phyloP scores from a whole-genome alignment of 2,797 vertebrate genomes.

The Eurystomus glaucurus region DNA sequence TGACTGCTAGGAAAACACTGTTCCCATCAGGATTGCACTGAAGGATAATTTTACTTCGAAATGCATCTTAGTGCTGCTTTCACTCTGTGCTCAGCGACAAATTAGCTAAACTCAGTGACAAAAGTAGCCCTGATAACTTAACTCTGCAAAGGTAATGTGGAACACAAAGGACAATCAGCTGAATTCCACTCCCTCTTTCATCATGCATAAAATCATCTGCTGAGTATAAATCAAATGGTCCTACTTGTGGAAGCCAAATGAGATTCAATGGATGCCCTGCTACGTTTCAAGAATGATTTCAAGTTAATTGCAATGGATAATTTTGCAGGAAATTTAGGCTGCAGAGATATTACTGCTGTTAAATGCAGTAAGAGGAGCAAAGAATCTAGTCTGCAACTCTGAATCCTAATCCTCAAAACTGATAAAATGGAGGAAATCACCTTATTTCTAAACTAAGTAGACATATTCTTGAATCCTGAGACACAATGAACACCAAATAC shows the following conservation, averaged over 20 bases:
- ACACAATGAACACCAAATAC: neutral
- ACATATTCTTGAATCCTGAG: neutral
- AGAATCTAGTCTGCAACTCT: neutral
- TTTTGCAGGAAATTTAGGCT: neutral
- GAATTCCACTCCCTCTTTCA: conserved; percentile 4
- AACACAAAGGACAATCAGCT: neutral
- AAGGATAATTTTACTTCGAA: conserved; percentile 3
- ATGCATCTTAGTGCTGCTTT: neutral
- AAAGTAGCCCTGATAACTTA: neutral
- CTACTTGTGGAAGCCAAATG: neutral
- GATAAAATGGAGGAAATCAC: neutral
- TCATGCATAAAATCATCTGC: neutral
- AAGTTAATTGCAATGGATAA: neutral
- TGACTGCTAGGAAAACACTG: neutral
- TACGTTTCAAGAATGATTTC: neutral
- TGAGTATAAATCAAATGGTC: neutral
- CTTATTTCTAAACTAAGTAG: neutral
- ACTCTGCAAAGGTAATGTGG: neutral
- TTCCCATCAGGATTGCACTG: neutral
- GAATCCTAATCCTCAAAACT: neutral
- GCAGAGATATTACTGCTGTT: neutral
- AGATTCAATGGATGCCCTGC: neutral
- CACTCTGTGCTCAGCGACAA: neutral
- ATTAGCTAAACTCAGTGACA: neutral
- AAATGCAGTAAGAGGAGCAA: neutral